phyloP scores from a whole-genome alignment of 2,113 vertebrate genomes.

The Chrysochloris asiatica region DNA sequence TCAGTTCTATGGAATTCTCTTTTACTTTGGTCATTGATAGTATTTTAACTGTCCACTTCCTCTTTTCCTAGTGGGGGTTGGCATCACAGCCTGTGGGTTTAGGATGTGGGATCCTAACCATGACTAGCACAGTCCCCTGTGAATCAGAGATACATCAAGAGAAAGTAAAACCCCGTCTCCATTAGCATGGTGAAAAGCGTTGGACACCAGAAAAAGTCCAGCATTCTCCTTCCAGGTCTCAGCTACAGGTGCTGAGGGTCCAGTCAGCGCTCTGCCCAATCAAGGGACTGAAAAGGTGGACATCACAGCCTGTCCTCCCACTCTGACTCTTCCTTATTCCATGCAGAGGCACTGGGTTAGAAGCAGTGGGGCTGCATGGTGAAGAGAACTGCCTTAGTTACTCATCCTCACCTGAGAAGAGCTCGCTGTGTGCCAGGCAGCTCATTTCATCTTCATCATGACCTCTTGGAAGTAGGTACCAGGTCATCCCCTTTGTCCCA shows the following conservation, averaged over 20 bases:
- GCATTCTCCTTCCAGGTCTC: background rate
- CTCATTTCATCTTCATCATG: background rate
- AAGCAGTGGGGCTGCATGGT: background rate
- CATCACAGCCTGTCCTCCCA: background rate
- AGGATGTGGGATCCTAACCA: background rate
- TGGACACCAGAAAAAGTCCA: background rate
- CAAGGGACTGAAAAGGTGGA: background rate
- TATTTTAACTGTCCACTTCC: background rate
- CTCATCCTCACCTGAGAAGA: background rate
- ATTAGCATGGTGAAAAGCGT: background rate
- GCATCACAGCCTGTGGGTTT: background rate
- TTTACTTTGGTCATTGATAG: background rate
- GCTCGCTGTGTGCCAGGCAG: background rate
- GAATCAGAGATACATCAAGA: background rate
- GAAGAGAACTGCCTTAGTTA: background rate
- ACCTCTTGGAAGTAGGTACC: background rate
- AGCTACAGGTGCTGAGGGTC: background rate
- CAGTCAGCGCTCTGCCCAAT: background rate
- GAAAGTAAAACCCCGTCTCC: background rate
- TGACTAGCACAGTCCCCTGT: background rate
- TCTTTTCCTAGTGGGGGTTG: background rate
- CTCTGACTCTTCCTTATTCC: background rate
- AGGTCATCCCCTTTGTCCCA: background rate
- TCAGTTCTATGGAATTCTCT: background rate
- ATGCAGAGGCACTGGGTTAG: background rate